Conservation (phyloP, 2,113 vertebrate species). For the Stigmatopora nigra region DNA sequence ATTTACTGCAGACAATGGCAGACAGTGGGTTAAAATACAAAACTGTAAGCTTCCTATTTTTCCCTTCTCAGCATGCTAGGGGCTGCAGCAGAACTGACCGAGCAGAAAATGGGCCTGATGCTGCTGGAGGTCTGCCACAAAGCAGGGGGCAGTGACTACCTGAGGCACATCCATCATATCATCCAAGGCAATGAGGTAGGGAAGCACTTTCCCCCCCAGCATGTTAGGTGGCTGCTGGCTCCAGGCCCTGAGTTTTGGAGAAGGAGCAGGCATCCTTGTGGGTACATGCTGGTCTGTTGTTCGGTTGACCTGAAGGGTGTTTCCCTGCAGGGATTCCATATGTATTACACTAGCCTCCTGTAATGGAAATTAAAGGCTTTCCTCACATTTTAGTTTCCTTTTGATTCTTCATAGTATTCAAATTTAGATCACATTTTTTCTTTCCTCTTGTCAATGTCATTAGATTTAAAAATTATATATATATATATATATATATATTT, state of each 20-base stretch:
- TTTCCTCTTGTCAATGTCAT: too few relatives aligned
- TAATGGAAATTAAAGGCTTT: slow-evolving; percentile 7
- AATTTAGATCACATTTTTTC: too few relatives aligned
- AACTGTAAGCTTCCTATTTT: slow-evolving; percentile 1
- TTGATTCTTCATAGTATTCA: too few relatives aligned
- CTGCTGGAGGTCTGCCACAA: slow-evolving; percentile 97
- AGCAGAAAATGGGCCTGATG: slow-evolving; percentile 97
- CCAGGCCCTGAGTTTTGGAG: slow-evolving; percentile 69
- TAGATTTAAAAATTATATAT: too few relatives aligned
- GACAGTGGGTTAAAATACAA: too few relatives aligned
- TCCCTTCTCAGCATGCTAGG: slow-evolving; percentile 71
- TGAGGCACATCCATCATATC: slow-evolving; percentile 99
- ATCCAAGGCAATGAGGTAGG: slow-evolving; percentile 99
- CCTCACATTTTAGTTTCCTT: slow-evolving; percentile 19
- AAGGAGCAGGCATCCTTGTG: slow-evolving; percentile 67
- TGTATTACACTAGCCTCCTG: slow-evolving; percentile 25
- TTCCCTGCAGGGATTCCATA: slow-evolving; percentile 34
- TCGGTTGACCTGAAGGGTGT: slow-evolving; percentile 51
- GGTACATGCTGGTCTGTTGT: slow-evolving; percentile 43
- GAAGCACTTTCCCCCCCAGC: slow-evolving; percentile 85
- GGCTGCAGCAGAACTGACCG: slow-evolving; percentile 80
- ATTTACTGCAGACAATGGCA: too few relatives aligned
- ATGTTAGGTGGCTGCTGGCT: slow-evolving; percentile 96
- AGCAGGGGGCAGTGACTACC: slow-evolving; percentile 95
- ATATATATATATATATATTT: too few relatives aligned